These are phyloP conservation scores for Astyanax mexicanus DNA, from an alignment of 2,797 vertebrate genomes.

Conservation along the genomic window DNA sequence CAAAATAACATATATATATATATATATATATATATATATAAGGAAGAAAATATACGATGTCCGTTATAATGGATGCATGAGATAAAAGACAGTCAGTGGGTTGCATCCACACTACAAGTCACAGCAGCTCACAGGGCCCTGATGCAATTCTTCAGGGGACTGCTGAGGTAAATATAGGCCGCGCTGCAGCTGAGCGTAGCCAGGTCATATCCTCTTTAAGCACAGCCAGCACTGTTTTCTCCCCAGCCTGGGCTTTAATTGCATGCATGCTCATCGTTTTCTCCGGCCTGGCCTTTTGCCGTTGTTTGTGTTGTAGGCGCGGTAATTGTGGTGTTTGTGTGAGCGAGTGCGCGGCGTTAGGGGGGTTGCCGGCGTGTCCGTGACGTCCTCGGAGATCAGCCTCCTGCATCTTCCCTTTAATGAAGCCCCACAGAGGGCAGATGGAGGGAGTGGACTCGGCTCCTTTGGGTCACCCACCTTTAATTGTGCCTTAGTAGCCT, in stretches of 20 bases:
- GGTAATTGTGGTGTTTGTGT: slow-evolving; percentile 52
- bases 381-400: slow-evolving; percentile 73
- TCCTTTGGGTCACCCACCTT: slow-evolving; percentile 72
- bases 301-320: slow-evolving; percentile 52
- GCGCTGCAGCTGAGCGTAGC: slow-evolving; percentile 36
- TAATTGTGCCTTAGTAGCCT: slow-evolving; percentile 76
- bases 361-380: slow-evolving; percentile 65
- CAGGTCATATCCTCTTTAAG: slow-evolving; percentile 31
- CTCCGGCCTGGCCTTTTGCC: slow-evolving; percentile 39
- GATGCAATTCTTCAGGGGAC: slow-evolving; percentile 64
- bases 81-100: no score
- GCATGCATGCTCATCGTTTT: slow-evolving; percentile 56
- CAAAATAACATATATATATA: no score
- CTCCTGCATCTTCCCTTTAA: slow-evolving; percentile 71
- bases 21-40: no score
- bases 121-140: slow-evolving; percentile 48
- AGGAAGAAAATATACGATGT: no score
- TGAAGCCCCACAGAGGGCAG: slow-evolving; percentile 71
- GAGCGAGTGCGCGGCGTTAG: slow-evolving; percentile 55
- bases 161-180: slow-evolving; percentile 66
- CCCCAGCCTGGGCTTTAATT: slow-evolving; percentile 64
- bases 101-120: slow-evolving; percentile 7
- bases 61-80: no score
- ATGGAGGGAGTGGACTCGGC: slow-evolving; percentile 45
- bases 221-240: slow-evolving; percentile 55